Base-by-base conservation (phyloP, 2,888 invertebrate genomes). In the Colletes collaris region DNA sequence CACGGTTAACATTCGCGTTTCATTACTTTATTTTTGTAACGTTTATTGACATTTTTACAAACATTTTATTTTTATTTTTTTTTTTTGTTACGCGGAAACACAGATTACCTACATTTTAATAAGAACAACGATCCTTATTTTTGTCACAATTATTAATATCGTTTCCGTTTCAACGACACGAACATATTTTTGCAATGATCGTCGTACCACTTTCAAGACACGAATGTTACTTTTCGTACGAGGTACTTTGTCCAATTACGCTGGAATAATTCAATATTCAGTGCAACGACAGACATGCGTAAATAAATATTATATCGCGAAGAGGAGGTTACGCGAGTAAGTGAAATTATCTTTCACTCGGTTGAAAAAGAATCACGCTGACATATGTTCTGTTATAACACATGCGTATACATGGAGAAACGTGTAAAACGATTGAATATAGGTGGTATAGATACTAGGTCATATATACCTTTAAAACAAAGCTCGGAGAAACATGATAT, bases 301-400 rank as follows among this genome's bases (percentile, higher is more conserved):
- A 40, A 8, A 5, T 13, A 50, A 8, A 1, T 35, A 8, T 6
- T 62, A 10, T 53, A 6, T 52, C 44, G 35, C 11, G 2, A 8
- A 10, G 5, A 46, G 7, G 19, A 46, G 44, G 50, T 63, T 65
- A 49, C 19, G 3, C 10, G 44, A 40, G 13, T 49, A 75, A 40
- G 13, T 49, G 66, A 6, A 40, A 44, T 60, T 65, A 4, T 55
- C 37, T 44, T 53, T 52, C n/a, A 35, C 10, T 63, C 35, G 58
- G 56, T 77, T 67, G 66, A 76, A 67, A 76, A 74, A 50, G 76
- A 62, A 75, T 44, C 40, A n/a, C 60, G 13, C 50, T 66, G 53
- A 49, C 55, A 63, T 75, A 46, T 49, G 71, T 6, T 46, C 40
- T 0, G 7, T 52, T 37, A 35, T 56, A 50, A 76, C 56, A 76